phyloP scores from a whole-genome alignment of 2,888 invertebrate species.

The Cephus rjabovi region DNA sequence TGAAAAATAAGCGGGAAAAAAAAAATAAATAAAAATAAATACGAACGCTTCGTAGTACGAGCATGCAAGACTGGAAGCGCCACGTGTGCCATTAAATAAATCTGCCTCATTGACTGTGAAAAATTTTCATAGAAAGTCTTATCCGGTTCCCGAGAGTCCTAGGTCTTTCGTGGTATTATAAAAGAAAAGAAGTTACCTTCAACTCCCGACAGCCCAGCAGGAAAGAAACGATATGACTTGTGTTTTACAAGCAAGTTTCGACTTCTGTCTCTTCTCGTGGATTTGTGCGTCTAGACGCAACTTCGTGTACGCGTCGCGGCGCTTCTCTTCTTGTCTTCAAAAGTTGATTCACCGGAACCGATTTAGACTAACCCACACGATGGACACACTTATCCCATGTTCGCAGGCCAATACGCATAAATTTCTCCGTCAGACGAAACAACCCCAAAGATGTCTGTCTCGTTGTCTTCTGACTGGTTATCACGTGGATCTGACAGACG shows the following conservation, averaged over 20 bases:
- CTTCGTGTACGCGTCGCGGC: constrained; percentile 33
- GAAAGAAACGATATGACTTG: constrained; percentile 5
- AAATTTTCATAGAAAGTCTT: background rate
- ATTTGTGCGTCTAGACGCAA: constrained; percentile 61
- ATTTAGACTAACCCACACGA: constrained; percentile 58
- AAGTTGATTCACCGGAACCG: constrained; percentile 57
- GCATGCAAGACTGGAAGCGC: background rate
- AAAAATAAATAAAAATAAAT: background rate
- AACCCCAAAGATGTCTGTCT: constrained; percentile 23
- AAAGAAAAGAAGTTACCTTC: background rate
- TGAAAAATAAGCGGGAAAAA: background rate
- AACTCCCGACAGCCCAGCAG: background rate
- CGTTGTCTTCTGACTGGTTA: background rate
- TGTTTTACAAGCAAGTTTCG: background rate
- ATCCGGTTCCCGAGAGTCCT: background rate
- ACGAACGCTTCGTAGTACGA: background rate
- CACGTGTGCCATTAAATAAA: background rate
- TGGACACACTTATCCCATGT: constrained; percentile 46
- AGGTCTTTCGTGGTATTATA: background rate
- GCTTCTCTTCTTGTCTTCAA: constrained; percentile 32
- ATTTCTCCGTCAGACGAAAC: constrained; percentile 55
- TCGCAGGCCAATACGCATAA: constrained; percentile 48
- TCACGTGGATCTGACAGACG: background rate
- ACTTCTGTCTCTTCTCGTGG: constrained; percentile 36
- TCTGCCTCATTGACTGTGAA: background rate